A percentile compares a stretch with the other conserved stretches of the same genome.
These are phyloP conservation scores for Clusia tigrina DNA, from an alignment of 2,888 invertebrate genomes.

Conservation along the genomic window DNA sequence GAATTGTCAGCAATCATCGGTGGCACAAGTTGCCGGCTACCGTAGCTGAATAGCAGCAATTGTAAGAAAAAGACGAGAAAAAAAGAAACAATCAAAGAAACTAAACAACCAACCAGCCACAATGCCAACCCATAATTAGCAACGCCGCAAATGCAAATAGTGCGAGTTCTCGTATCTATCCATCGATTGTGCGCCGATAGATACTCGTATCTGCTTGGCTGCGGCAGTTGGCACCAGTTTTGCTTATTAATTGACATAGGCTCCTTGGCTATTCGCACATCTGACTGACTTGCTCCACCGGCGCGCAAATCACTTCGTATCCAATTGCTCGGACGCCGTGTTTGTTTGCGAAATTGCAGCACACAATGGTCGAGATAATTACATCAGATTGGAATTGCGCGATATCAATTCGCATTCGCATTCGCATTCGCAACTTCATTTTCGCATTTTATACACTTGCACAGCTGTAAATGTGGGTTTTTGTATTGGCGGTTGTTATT, in stretches of 20 bases:
- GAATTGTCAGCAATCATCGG: constrained; percentile 37
- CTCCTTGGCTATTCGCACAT: constrained; percentile 8
- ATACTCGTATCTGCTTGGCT: not conserved
- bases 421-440: not conserved
- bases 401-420: not conserved
- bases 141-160: constrained; percentile 56
- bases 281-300: constrained; percentile 12
- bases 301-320: constrained; percentile 17
- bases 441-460: not conserved
- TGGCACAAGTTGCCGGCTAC: no score
- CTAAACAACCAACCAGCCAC: constrained; percentile 50
- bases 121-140: constrained; percentile 55
- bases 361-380: constrained; percentile 23
- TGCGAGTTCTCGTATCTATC: constrained; percentile 14
- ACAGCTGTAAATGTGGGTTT: constrained; percentile 19
- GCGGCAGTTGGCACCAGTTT: not conserved
- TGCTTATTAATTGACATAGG: constrained; percentile 1
- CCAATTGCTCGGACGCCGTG: constrained; percentile 12
- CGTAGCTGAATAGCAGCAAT: constrained; percentile 12
- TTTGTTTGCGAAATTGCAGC: constrained; percentile 16
- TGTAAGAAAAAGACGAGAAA: constrained; percentile 32
- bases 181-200: not conserved
- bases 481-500: constrained; percentile 18
- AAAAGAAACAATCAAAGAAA: constrained; percentile 56
- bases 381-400: constrained; percentile 22